Evolutionary conservation across 2,888 invertebrate genomes (phyloP), one percentile per base, ranked within the genome.

Genomic region (Eupithecia subumbrata): DNA sequence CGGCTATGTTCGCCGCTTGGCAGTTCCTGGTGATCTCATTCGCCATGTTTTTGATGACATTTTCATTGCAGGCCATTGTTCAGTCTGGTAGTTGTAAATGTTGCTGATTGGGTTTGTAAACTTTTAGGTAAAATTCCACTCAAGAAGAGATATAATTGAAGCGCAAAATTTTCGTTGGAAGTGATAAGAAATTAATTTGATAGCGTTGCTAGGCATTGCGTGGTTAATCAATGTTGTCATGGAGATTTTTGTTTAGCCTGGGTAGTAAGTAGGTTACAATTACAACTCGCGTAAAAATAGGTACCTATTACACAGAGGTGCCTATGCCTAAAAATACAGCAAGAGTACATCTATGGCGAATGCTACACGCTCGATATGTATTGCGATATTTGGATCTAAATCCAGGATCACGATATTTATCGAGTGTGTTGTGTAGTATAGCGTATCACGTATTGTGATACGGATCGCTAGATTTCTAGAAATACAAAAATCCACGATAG

Each of bases 1-100:
- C 90, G 0, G 85, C 82, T 1, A 95, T 88, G 63, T 89, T 90
- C 14, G 89, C 88, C 0, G 89, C 82, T 77, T 91, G 92, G 80
- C 95, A 95, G 82, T 96, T 95, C 74, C 96, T 88, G 0, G 95
- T 89, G 69, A 96, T 92, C 89, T 96, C 96, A 77, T 93, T 95
- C 0, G 96, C 95, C 80, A 96, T 95, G 82, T 95, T 96, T 82
- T 95, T 95, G 16, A 95, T 89, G 25, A 95, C 89, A 80, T 95
- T 95, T 66, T 95, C 94, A 82, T 94, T 94, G 81, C 91, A 91
- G 60, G 91, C 91, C 93, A 71, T 85, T 80, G 34, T 75, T 69
- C 60, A 25, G 25, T 2, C 52, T 37, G 30, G 30, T 30, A 4
- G 5, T 40, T 60, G 30, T 40, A 67, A 67, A 67, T 64, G 5